Evolutionary conservation across 1,140 invertebrate species (phyloP).

Genomic region (Frieseomelitta varia): DNA sequence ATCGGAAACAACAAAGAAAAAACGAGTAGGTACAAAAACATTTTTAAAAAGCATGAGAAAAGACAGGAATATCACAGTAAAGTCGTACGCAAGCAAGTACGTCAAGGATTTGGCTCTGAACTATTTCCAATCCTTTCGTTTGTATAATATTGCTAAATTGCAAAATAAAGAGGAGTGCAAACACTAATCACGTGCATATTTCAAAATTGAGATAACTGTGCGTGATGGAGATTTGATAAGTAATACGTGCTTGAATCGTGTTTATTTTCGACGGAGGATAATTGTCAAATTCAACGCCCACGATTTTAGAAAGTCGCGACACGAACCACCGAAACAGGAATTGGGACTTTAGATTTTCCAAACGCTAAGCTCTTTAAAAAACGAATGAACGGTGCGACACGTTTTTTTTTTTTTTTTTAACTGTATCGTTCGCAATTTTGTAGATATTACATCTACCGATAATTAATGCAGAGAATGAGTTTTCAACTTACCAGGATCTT

Average conservation of each 20-base stretch:
- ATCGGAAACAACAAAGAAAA: neutral
- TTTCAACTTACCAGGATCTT: conserved; percentile 73
- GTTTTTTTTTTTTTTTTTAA: too few relatives aligned
- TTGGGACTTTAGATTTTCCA: neutral
- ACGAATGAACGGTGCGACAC: too few relatives aligned
- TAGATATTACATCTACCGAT: neutral
- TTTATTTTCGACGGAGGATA: neutral
- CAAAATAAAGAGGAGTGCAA: neutral
- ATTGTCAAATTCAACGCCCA: neutral
- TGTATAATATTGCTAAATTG: neutral
- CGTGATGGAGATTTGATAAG: neutral
- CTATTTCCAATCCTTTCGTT: conserved; percentile 69
- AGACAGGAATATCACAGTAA: neutral
- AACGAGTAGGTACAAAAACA: neutral
- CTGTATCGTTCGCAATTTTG: too few relatives aligned
- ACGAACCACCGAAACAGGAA: neutral
- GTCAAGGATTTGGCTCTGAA: conserved; percentile 67
- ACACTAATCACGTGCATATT: neutral
- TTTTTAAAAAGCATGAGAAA: neutral
- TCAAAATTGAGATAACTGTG: neutral
- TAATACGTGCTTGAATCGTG: neutral
- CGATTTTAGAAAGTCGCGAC: neutral
- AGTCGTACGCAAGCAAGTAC: conserved; percentile 20
- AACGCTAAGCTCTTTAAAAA: too few relatives aligned
- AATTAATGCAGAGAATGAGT: neutral